Conservation (phyloP, 30 jellyfish, hydroid and myxozoan genomes). For the Morbakka virulenta region DNA sequence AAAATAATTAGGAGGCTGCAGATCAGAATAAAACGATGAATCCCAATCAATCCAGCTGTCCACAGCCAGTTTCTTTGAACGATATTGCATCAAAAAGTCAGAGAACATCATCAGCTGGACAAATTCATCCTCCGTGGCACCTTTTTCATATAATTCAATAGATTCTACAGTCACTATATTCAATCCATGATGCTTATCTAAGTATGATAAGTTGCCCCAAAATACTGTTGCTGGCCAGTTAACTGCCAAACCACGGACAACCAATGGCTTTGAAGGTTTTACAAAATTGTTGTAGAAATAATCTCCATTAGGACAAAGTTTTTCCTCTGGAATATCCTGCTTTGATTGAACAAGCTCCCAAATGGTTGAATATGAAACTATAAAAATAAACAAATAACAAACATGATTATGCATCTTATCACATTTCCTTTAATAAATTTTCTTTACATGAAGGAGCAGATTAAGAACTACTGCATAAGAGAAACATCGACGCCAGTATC, state of each 20-base stretch:
- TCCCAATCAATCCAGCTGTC: not conserved
- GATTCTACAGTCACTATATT: not conserved
- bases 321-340: not conserved
- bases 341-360: not conserved
- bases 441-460: too few species aligned
- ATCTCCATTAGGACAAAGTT: not conserved
- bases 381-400: too few species aligned
- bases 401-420: too few species aligned
- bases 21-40: not conserved
- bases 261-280: not conserved
- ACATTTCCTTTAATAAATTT: too few species aligned
- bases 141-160: not conserved
- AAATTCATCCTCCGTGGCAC: not conserved
- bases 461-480: too few species aligned
- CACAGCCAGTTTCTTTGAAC: not conserved
- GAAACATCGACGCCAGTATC: too few species aligned
- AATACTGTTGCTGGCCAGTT: not conserved
- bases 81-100: not conserved
- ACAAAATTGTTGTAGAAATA: not conserved
- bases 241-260: not conserved
- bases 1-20: not conserved
- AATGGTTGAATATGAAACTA: too few species aligned
- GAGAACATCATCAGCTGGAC: not conserved
- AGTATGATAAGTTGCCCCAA: not conserved
- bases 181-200: not conserved